Evolutionary conservation across 1,140 invertebrate species (phyloP), one percentile per base, ranked within the genome.

Genomic region (Drepana arcuata): DNA sequence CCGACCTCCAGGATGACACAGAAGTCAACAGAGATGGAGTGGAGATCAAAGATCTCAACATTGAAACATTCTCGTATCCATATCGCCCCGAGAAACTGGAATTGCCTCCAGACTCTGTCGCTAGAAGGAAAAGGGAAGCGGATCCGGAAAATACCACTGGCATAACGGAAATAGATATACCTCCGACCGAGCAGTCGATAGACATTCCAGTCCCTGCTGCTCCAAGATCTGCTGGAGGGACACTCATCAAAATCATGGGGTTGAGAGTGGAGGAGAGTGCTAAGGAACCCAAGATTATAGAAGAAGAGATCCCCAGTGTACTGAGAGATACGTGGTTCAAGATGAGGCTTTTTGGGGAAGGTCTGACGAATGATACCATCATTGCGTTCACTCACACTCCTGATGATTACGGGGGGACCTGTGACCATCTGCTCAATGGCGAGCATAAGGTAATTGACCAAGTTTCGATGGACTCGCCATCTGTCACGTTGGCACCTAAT

Each of bases 261-360:
- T 32, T 91, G 18, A 84, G 89, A 26, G 62, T 91, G 7, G 90
- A 91, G 43, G 73, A 56, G 9, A 72, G 85, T 0, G 73, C 84
- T 1, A 90, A 89, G 47, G 86, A 87, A 12, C 84, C 86, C 0
- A 83, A 83, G 23, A 85, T 88, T 21, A 84, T 86, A 0, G 88
- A 91, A 1, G 81, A 85, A 9, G 88, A 91, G 14, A 84, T 92
- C 16, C 90, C 91, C 0, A 84, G 84, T 48, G 85, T 94, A 21
- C 56, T 92, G 14, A 84, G 86, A 0, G 84, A 87, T 3, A 81
- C 68, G 0, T 48, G 69, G 9, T 85, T 89, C 29, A 79, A 67
- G 1, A 62, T 95, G 23, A 63, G 78, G 11, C 40, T 95, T 16
- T 95, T 94, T 58, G 94, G 93, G 0, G 64, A 61, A 18, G 89